Evolutionary conservation across 1,140 invertebrate genomes (phyloP), one percentile per base, ranked within the genome.

Genomic region (Bombus waltoni): DNA sequence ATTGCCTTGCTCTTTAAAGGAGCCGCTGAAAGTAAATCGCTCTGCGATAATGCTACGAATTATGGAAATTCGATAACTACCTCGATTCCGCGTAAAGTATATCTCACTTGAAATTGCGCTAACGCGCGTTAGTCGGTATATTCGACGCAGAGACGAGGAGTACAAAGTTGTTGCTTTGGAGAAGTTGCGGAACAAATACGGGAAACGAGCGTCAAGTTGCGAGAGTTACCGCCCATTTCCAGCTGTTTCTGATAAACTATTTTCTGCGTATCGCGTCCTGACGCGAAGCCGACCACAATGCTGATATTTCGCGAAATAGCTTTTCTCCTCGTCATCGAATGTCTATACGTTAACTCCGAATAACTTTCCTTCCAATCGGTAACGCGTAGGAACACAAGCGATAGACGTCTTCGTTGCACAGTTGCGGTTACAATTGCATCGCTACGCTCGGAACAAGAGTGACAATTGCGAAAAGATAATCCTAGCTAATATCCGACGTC

Each of bases 1-100:
- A 42, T 57, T 72, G n/a, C 38, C n/a, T 79, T 47, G 83, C 53
- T 62, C 40, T 38, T 81, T 68, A 40, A 85, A 88, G 77, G 32
- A 83, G 3, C 32, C 71, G 42, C 35, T 65, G 72, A 73, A 88
- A 88, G 65, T 47, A 38, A 79, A 62, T 62, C 59, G 72, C 74
- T 66, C 65, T 74, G 32, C 32, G 32, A 32, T 32, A 73, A 72
- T 66, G 53, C 25, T 22, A 13, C 18, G 76, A 72, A 85, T 85
- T 89, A 89, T 89, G 73, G 88, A 89, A 89, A 88, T 89, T 80
- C 88, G 78, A 89, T 89, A 66, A 85, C 59, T 73, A 74, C 73
- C 83, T 89, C 40, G 68, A 88, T 88, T 78, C 40, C n/a, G 76
- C 32, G 79, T 88, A 89, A 88, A 74, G 35, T 62, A 9, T 42